A percentile compares a stretch with the other conserved stretches of the same genome.
Evolutionary conservation across 2,888 invertebrate genomes (phyloP).

Genomic region (Mesorhabditis spiculigera): DNA sequence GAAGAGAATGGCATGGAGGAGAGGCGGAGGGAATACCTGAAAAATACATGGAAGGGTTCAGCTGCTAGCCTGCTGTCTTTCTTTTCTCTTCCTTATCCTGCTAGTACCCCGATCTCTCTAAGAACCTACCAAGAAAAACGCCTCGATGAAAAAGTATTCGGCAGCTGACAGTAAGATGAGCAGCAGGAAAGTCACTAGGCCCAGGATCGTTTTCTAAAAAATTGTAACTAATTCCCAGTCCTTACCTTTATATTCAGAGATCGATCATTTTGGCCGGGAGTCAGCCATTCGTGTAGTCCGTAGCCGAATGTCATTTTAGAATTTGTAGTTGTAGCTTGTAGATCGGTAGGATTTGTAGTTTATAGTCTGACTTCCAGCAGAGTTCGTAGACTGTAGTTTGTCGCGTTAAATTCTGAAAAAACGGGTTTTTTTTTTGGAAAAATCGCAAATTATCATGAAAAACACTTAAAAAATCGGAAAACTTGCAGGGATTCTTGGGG

Average conservation of each 20-base stretch:
- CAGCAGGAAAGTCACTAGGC: constrained; percentile 20
- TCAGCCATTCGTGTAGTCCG: constrained; percentile 22
- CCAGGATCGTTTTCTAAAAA: constrained; percentile 27
- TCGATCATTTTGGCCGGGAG: constrained; percentile 15
- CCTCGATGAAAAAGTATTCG: constrained; percentile 37
- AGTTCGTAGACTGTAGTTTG: too few relatives aligned
- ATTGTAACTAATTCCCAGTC: too few relatives aligned
- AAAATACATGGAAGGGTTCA: too few relatives aligned
- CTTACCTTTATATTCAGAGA: constrained; percentile 25
- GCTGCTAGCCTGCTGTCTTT: too few relatives aligned
- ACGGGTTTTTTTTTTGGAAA: neutral
- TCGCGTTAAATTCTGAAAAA: too few relatives aligned
- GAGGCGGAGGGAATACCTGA: constrained; percentile 1
- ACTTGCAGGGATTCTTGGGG: too few relatives aligned
- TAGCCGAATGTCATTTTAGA: constrained; percentile 20
- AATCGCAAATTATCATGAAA: neutral
- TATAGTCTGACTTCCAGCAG: too few relatives aligned
- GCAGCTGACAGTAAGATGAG: constrained; percentile 25
- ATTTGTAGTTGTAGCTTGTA: too few relatives aligned
- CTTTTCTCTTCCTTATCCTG: too few relatives aligned
- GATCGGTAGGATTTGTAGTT: too few relatives aligned
- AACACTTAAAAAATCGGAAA: too few relatives aligned
- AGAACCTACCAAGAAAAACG: constrained; percentile 26
- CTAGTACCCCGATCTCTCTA: too few relatives aligned
- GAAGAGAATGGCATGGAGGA: constrained; percentile 28